A percentile compares a stretch with the other conserved stretches of the same genome.
These are phyloP conservation scores for Psittacula cyanocephala DNA, from an alignment of 2,113 vertebrate genomes.

Conservation along the genomic window DNA sequence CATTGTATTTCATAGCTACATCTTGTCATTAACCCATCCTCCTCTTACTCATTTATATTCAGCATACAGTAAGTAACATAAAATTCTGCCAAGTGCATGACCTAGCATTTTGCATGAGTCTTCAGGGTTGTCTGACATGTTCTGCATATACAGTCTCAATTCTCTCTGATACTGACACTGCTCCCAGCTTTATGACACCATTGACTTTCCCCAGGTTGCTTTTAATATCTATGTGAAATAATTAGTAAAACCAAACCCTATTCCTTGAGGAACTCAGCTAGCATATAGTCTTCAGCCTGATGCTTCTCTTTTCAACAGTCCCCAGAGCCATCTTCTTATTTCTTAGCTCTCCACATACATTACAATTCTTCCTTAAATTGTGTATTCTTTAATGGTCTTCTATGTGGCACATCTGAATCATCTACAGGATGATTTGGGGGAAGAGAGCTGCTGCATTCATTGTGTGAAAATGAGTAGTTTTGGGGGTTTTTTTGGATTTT, in stretches of 20 bases:
- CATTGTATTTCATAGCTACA: neutral
- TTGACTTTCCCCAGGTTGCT: neutral
- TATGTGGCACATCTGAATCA: neutral
- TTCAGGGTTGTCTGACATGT: neutral
- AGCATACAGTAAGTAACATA: neutral
- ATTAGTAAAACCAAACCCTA: neutral
- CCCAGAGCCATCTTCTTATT: neutral
- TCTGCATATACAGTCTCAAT: neutral
- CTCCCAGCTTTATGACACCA: neutral
- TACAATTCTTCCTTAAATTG: neutral
- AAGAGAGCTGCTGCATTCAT: neutral
- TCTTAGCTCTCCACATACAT: neutral
- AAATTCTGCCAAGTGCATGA: slow-evolving; percentile 29
- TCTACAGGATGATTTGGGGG: neutral
- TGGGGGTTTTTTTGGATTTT: rapidly evolving
- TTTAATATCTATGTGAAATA: slow-evolving; percentile 6
- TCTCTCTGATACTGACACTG: neutral
- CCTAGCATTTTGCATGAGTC: slow-evolving; percentile 8
- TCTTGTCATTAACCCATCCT: slow-evolving; percentile 16
- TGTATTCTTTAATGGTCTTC: neutral
- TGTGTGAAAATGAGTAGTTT: neutral
- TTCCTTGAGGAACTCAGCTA: neutral
- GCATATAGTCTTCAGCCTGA: neutral
- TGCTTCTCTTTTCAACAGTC: neutral
- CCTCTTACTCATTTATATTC: slow-evolving; percentile 26